These are phyloP conservation scores for Hoplostethus mediterraneus DNA, from an alignment of 2,797 vertebrate genomes.

Conservation along the genomic window DNA sequence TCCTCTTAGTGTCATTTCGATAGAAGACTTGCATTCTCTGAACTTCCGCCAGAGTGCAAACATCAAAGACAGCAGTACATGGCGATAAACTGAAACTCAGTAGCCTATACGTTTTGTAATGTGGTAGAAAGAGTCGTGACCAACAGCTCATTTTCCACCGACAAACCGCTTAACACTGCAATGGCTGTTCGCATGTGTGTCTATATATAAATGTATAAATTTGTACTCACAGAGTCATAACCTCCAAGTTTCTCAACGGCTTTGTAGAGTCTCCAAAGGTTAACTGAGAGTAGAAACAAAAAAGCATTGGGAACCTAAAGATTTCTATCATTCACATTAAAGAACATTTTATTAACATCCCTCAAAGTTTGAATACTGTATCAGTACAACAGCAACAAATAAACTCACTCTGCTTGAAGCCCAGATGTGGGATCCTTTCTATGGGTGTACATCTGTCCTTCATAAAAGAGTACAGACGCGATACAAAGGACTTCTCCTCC, in stretches of 20 bases:
- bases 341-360: neutral
- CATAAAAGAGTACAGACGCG: constrained; percentile 93
- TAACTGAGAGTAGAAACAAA: constrained; percentile 82
- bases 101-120: constrained; percentile 50
- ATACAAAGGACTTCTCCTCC: constrained; percentile 91
- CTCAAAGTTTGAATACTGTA: neutral
- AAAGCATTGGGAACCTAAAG: neutral
- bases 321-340: neutral
- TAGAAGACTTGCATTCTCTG: constrained; percentile 24
- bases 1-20: constrained; percentile 21
- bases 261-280: constrained; percentile 96
- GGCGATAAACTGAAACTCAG: constrained; percentile 15
- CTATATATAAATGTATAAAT: neutral
- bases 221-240: constrained; percentile 90
- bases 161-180: constrained; percentile 9
- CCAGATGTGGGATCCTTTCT: constrained; percentile 95
- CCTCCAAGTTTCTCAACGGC: constrained; percentile 94
- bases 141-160: constrained; percentile 49
- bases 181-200: neutral
- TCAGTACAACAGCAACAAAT: neutral
- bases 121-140: constrained; percentile 38
- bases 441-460: constrained; percentile 93
- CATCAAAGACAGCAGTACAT: constrained; percentile 45
- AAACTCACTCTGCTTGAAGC: constrained; percentile 96
- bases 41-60: constrained; percentile 31